Evolutionary conservation across 92 coral and sea anemone genomes (phyloP).

Genomic region (Palythoa grandiflora): DNA sequence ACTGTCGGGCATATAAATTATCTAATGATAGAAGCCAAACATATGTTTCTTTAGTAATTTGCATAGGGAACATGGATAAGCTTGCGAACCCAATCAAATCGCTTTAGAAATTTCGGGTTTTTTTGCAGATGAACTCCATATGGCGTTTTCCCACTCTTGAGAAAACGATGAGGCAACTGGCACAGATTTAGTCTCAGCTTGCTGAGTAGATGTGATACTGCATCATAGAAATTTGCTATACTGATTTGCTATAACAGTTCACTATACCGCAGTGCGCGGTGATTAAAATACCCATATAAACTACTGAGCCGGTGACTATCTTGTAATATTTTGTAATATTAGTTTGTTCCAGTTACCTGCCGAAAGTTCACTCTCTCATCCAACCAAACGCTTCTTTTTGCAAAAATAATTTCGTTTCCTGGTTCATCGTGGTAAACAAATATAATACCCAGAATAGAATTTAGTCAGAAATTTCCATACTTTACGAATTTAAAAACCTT

Average conservation of each 20-base stretch:
- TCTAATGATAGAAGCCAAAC: conserved; percentile 45
- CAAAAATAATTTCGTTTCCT: too few relatives aligned
- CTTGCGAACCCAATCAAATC: conserved; percentile 15
- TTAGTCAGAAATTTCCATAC: too few relatives aligned
- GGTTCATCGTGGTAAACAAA: not conserved
- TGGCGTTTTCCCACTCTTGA: conserved; percentile 29
- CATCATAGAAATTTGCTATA: not conserved
- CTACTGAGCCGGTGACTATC: too few relatives aligned
- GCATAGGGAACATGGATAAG: conserved; percentile 37
- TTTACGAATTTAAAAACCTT: too few relatives aligned
- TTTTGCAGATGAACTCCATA: conserved; percentile 1
- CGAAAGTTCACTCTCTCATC: not conserved
- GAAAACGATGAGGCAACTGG: not conserved
- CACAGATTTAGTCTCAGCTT: not conserved
- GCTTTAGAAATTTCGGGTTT: conserved; percentile 17
- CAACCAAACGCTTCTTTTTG: too few relatives aligned
- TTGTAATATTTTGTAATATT: too few relatives aligned
- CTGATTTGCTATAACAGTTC: too few relatives aligned
- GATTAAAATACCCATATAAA: conserved; percentile 11
- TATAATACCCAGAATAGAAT: not conserved
- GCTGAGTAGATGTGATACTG: not conserved
- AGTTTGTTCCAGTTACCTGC: not conserved
- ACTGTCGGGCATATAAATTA: conserved; percentile 51
- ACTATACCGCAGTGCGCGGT: not conserved
- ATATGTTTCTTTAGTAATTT: conserved; percentile 43